phyloP scores from a whole-genome alignment of 30 jellyfish, hydroid and myxozoan species.

The Turritopsis rubra region DNA sequence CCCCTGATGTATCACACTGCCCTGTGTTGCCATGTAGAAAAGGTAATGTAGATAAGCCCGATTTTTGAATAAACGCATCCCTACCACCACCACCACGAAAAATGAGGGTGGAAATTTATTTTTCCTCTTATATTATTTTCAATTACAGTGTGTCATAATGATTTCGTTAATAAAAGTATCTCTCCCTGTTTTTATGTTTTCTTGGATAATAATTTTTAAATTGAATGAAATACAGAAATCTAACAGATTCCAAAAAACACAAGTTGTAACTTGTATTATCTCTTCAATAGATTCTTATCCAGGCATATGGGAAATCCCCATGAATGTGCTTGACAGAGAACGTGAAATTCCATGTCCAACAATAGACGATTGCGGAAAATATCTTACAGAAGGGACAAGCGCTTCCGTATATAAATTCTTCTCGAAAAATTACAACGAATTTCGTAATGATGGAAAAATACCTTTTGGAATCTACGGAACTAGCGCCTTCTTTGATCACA shows the following conservation, averaged over 20 bases:
- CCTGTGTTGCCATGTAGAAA: conserved; percentile 29
- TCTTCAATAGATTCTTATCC: conserved; percentile 57
- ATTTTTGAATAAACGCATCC: not conserved
- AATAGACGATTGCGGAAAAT: conserved; percentile 49
- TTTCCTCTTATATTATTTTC: too few species aligned
- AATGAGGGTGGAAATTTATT: too few species aligned
- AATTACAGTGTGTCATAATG: too few species aligned
- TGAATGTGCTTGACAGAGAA: conserved; percentile 45
- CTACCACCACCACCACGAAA: too few species aligned
- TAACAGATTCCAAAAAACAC: too few species aligned
- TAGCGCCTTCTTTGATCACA: not conserved
- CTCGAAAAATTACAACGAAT: conserved; percentile 45
- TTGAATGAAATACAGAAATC: too few species aligned
- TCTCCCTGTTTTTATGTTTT: too few species aligned
- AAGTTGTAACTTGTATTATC: not conserved
- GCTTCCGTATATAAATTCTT: conserved; percentile 32
- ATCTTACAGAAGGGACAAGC: not conserved
- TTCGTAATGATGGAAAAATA: conserved; percentile 38
- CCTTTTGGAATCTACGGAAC: conserved; percentile 59
- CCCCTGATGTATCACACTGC: conserved; percentile 54
- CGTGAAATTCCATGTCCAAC: conserved; percentile 28
- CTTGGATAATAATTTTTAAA: too few species aligned
- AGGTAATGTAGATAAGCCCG: not conserved
- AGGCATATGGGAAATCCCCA: conserved; percentile 86
- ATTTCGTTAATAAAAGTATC: too few species aligned